A percentile compares a stretch with the other conserved stretches of the same genome.
Evolutionary conservation across 2,888 invertebrate genomes (phyloP).

Genomic region (Ligdia adustata): DNA sequence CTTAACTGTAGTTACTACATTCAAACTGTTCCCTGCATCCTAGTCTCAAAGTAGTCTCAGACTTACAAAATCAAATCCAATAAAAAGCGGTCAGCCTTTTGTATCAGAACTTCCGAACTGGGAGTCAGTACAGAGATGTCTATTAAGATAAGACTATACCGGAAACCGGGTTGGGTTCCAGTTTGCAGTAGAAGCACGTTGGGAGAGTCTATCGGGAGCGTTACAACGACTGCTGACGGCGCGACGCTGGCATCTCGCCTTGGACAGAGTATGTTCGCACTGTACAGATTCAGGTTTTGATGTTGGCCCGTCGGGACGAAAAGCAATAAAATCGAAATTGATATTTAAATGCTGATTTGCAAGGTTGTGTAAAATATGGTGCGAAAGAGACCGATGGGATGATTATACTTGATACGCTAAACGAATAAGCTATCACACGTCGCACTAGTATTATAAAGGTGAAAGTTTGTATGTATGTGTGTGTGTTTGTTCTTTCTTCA

Average conservation of each 20-base stretch:
- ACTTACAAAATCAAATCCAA: neutral
- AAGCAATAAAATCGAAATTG: too few species aligned
- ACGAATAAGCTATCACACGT: too few species aligned
- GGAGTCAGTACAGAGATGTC: conserved; percentile 12
- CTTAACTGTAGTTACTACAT: too few species aligned
- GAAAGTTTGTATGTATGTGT: too few species aligned
- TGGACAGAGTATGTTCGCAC: neutral
- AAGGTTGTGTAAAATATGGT: too few species aligned
- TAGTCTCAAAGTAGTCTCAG: too few species aligned
- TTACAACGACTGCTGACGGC: conserved; percentile 39
- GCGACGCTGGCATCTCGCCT: conserved; percentile 34
- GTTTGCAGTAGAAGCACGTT: conserved; percentile 20
- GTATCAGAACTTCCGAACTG: conserved; percentile 1
- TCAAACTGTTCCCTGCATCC: too few species aligned
- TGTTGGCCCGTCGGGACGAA: neutral
- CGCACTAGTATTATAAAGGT: too few species aligned
- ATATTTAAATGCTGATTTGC: neutral
- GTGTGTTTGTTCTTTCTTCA: too few species aligned
- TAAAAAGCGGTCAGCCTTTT: neutral
- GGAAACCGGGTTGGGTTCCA: conserved; percentile 4
- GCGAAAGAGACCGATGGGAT: too few species aligned
- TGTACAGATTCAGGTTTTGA: neutral
- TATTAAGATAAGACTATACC: conserved; percentile 14
- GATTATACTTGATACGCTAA: too few species aligned
- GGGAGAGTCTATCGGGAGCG: conserved; percentile 14